Conservation (phyloP, 2,888 invertebrate genomes). For the Drosophila siamana region DNA sequence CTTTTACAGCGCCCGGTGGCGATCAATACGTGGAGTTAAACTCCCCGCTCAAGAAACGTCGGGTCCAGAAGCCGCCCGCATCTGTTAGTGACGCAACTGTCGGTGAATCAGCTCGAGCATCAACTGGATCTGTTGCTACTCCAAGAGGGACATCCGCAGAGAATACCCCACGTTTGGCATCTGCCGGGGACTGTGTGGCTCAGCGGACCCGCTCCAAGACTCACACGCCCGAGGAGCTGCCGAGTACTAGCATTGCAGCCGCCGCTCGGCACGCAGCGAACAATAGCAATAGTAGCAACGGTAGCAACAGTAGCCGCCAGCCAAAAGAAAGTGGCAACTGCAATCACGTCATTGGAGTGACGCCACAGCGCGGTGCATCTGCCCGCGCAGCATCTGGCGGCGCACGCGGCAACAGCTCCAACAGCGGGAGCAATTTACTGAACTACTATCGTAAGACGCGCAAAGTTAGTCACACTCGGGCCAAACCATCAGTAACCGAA, state of each 20-base stretch:
- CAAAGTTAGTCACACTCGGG: constrained; percentile 75
- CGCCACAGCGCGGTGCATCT: constrained; percentile 64
- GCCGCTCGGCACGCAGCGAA: constrained; percentile 45
- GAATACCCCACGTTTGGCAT: constrained; percentile 50
- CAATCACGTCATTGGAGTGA: constrained; percentile 42
- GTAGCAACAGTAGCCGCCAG: constrained; percentile 25
- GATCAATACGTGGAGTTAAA: constrained; percentile 72
- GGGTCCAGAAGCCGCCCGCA: constrained; percentile 60
- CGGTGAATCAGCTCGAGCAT: constrained; percentile 8
- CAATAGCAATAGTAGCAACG: constrained; percentile 18
- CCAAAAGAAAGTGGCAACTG: constrained; percentile 32
- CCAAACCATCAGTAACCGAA: constrained; percentile 43
- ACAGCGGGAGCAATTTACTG: constrained; percentile 78
- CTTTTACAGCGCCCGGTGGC: constrained; percentile 69
- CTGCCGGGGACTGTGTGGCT: constrained; percentile 83
- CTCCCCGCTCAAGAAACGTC: constrained; percentile 81
- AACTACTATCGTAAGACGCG: constrained; percentile 85
- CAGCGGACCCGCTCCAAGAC: constrained; percentile 85
- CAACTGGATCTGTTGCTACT: constrained; percentile 25
- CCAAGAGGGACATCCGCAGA: constrained; percentile 22
- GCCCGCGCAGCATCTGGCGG: constrained; percentile 29
- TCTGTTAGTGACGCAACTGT: constrained; percentile 17
- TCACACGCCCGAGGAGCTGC: constrained; percentile 69
- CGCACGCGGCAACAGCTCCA: constrained; percentile 18
- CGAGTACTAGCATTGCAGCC: constrained; percentile 68